phyloP scores from a whole-genome alignment of 2,797 vertebrate genomes.

The Cynodonichthys magdalenae region DNA sequence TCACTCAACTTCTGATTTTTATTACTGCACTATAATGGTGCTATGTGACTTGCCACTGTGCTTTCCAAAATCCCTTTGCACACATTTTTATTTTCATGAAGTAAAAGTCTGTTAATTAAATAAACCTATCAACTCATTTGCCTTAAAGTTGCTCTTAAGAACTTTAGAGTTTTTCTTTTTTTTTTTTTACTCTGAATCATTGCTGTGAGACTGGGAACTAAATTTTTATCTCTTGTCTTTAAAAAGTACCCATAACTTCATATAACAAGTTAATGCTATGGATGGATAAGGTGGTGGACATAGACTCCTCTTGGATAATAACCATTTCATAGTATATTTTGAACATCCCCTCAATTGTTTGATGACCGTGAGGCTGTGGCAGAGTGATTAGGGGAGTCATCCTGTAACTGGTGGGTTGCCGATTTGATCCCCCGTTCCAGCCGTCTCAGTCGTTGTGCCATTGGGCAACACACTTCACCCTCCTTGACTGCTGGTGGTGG shows the following conservation, averaged over 20 bases:
- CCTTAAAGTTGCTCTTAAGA: constrained; percentile 11
- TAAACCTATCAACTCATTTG: constrained; percentile 2
- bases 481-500: too few relatives aligned
- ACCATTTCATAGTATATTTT: constrained; percentile 42
- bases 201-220: constrained; percentile 4
- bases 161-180: not conserved
- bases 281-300: constrained; percentile 32
- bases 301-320: constrained; percentile 51
- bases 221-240: constrained; percentile 42
- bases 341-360: constrained; percentile 8
- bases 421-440: too few relatives aligned
- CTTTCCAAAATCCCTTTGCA: not conserved
- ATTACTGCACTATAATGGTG: too few relatives aligned
- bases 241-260: constrained; percentile 14
- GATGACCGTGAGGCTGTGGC: too few relatives aligned
- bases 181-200: constrained; percentile 4
- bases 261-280: constrained; percentile 25
- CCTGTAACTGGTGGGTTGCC: too few relatives aligned
- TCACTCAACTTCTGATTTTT: too few relatives aligned
- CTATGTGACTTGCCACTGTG: not conserved
- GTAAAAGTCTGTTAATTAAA: constrained; percentile 20
- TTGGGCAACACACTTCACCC: too few relatives aligned
- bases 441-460: too few relatives aligned
- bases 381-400: too few relatives aligned
- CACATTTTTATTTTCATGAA: not conserved